These are phyloP conservation scores for Pectinophora gossypiella DNA, from an alignment of 1,140 invertebrate species.

Conservation along the genomic window DNA sequence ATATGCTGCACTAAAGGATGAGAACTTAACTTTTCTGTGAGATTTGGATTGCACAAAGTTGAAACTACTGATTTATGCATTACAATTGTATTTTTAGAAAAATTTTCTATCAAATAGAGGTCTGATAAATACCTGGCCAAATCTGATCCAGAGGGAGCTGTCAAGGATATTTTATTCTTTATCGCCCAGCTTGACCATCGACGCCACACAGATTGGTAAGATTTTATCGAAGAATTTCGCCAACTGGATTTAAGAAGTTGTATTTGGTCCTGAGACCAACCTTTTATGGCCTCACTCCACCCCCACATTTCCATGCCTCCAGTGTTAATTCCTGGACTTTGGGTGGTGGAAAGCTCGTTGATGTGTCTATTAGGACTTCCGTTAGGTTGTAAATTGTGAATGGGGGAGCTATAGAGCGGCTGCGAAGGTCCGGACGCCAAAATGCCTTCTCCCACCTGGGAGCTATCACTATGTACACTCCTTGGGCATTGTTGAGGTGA, in stretches of 20 bases:
- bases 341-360: not conserved
- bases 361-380: not conserved
- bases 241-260: not conserved
- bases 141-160: not conserved
- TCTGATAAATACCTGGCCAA: not conserved
- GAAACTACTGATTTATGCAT: not conserved
- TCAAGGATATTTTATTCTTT: not conserved
- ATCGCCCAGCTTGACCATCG: slow-evolving; percentile 6
- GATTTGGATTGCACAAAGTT: not conserved
- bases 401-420: not conserved
- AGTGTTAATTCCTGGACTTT: not conserved
- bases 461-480: not conserved
- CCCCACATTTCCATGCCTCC: not conserved
- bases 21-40: not conserved
- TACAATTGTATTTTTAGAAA: not conserved
- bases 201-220: not conserved
- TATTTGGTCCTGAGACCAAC: not conserved
- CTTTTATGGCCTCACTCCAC: not conserved
- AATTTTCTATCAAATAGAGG: not conserved
- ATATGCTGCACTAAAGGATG: not conserved
- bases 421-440: not conserved
- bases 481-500: not conserved
- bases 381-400: not conserved
- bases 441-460: not conserved
- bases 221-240: not conserved